Conservation (phyloP, 2,888 invertebrate genomes). For the Gymnocheta viridis region DNA sequence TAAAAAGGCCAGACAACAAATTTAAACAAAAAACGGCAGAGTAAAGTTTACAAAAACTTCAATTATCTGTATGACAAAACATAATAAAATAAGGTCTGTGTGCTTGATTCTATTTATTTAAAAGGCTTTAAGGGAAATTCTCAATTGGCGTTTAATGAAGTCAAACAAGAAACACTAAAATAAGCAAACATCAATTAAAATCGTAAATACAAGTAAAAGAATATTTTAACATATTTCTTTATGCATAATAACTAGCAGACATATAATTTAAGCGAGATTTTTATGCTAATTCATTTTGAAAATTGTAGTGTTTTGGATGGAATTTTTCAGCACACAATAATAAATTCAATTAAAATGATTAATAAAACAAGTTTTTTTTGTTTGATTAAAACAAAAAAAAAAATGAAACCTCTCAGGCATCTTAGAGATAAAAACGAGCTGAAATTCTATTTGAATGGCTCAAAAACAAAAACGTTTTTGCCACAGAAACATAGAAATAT, state of each 20-base stretch:
- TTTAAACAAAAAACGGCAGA: constrained; percentile 13
- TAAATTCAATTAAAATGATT: constrained; percentile 13
- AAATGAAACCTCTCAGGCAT: background rate
- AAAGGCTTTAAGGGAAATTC: constrained; percentile 37
- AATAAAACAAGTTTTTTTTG: constrained; percentile 7
- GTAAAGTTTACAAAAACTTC: background rate
- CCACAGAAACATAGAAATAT: background rate
- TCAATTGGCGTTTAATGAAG: constrained; percentile 24
- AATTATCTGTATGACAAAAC: background rate
- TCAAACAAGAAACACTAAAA: background rate
- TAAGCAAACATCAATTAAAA: constrained; percentile 29
- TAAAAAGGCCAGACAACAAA: constrained; percentile 22
- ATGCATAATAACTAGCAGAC: background rate
- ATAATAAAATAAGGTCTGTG: background rate
- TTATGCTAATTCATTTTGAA: constrained; percentile 18
- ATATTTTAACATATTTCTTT: background rate
- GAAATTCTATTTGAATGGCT: background rate
- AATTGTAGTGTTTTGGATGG: background rate
- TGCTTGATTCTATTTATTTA: background rate
- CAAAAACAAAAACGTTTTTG: background rate
- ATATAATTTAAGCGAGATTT: background rate
- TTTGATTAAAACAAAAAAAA: background rate
- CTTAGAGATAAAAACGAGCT: background rate
- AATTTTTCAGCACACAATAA: background rate
- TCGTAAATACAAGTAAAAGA: constrained; percentile 1